Conservation (phyloP, 2,888 invertebrate genomes). For the Melanargia galathea region DNA sequence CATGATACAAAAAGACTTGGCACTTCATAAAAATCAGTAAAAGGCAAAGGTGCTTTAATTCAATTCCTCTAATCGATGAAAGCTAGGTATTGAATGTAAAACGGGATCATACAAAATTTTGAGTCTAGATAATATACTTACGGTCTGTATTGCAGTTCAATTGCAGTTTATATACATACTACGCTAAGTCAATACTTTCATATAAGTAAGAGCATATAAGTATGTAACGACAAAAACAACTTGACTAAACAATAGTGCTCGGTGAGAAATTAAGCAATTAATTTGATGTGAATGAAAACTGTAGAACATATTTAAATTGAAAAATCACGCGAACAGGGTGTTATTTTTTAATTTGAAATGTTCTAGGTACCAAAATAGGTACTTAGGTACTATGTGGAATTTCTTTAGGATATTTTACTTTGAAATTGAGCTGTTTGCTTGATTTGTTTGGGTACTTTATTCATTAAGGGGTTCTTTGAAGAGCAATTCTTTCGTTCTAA, state of each 20-base stretch:
- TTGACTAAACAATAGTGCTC: neutral
- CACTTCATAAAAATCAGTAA: slow-evolving; percentile 6
- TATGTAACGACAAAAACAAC: fast-evolving
- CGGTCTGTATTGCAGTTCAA: too few species aligned
- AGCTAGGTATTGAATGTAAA: too few species aligned
- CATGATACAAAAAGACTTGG: slow-evolving; percentile 6
- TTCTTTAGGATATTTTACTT: slow-evolving; percentile 6
- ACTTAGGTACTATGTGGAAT: neutral
- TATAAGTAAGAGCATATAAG: too few species aligned
- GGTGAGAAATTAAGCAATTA: neutral
- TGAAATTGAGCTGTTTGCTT: slow-evolving; percentile 16
- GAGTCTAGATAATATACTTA: too few species aligned
- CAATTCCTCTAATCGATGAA: neutral
- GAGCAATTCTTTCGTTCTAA: neutral
- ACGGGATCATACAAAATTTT: too few species aligned
- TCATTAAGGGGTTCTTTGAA: slow-evolving; percentile 25
- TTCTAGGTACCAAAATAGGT: neutral
- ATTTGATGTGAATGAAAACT: neutral
- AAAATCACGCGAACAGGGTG: neutral
- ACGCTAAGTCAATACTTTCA: too few species aligned
- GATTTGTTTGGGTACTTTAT: slow-evolving; percentile 28
- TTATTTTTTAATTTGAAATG: neutral
- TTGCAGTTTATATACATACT: too few species aligned
- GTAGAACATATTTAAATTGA: too few species aligned
- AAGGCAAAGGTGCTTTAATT: neutral